Conservation (phyloP, 1,140 invertebrate genomes). For the Pseudobourletiella spinata region DNA sequence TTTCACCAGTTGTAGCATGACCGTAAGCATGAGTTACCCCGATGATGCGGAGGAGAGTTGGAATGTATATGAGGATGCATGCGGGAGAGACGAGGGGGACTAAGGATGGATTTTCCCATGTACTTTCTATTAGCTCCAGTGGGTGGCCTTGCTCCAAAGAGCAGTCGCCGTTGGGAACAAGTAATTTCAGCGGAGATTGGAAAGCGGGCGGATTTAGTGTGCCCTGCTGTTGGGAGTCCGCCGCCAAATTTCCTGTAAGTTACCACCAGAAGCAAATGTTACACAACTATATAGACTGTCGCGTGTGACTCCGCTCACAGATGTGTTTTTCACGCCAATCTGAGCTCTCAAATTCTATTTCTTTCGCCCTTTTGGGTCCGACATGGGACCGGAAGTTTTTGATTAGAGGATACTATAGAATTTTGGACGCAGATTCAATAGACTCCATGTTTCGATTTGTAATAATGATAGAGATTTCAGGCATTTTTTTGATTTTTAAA, state of each 20-base stretch:
- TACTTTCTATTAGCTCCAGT: constrained; percentile 3
- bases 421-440: no score
- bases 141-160: constrained; percentile 12
- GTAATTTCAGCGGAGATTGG: constrained; percentile 6
- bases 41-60: neutral
- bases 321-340: neutral
- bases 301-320: neutral
- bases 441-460: no score
- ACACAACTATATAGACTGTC: no score
- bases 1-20: neutral
- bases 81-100: neutral
- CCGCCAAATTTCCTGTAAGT: constrained; percentile 27
- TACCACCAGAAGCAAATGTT: neutral
- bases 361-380: no score
- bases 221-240: constrained; percentile 16
- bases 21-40: no score
- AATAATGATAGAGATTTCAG: no score
- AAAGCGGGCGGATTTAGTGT: constrained; percentile 11
- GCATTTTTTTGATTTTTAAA: no score
- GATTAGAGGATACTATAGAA: no score
- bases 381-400: no score
- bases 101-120: neutral
- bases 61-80: neutral
- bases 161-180: constrained; percentile 20
- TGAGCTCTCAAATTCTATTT: no score